phyloP scores from a whole-genome alignment of 1,140 invertebrate species.

The Orius insidiosus region DNA sequence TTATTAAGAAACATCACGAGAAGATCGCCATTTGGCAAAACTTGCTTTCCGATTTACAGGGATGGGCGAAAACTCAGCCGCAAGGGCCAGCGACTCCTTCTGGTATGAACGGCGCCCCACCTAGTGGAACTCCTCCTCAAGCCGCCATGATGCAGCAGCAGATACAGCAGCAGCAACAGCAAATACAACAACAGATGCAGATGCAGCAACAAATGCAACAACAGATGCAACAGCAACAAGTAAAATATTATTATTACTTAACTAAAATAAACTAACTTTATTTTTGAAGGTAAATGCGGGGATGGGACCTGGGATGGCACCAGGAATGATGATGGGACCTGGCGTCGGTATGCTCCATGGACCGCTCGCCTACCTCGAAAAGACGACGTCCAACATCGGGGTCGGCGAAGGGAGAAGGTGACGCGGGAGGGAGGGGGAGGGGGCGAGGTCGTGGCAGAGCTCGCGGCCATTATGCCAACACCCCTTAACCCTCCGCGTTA shows the following conservation, averaged over 20 bases:
- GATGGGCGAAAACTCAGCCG: slow-evolving; percentile 29
- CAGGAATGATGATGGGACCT: slow-evolving; percentile 5
- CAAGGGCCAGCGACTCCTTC: slow-evolving; percentile 15
- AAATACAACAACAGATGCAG: slow-evolving; percentile 22
- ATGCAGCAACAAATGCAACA: slow-evolving; percentile 29
- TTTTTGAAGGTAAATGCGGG: slow-evolving; percentile 3
- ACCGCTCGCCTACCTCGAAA: slow-evolving; percentile 58
- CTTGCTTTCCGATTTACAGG: slow-evolving; percentile 50
- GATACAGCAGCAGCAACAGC: slow-evolving; percentile 18
- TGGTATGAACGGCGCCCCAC: slow-evolving; percentile 10
- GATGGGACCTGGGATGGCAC: slow-evolving; percentile 1
- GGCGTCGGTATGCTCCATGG: slow-evolving; percentile 39
- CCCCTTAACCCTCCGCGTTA: slow-evolving; percentile 10
- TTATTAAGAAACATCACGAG: slow-evolving; percentile 76
- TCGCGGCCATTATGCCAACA: slow-evolving; percentile 23
- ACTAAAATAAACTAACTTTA: neutral
- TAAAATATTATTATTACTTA: slow-evolving; percentile 3
- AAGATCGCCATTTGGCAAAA: slow-evolving; percentile 80
- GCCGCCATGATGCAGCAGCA: slow-evolving; percentile 18
- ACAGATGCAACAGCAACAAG: slow-evolving; percentile 32
- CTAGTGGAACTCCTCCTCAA: slow-evolving; percentile 6
- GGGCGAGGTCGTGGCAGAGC: slow-evolving; percentile 44
- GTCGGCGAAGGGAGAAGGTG: slow-evolving; percentile 55
- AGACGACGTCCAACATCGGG: slow-evolving; percentile 66
- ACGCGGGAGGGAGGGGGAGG: slow-evolving; percentile 46